Evolutionary conservation across 1,140 invertebrate genomes (phyloP).

Genomic region (Apis mellifera): Amel_HAv3.1 CM009942.2:112001-112500

Average conservation of each 20-base stretch:
- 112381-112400: conserved; percentile 35
- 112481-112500: conserved; percentile 20
- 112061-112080: conserved; percentile 42
- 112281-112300: conserved; percentile 29
- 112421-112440: conserved; percentile 21
- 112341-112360: conserved; percentile 28
- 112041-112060: conserved; percentile 9
- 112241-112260: conserved; percentile 42
- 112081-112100: conserved; percentile 10
- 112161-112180: conserved; percentile 40
- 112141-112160: conserved; percentile 24
- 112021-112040: conserved; percentile 48
- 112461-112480: background rate
- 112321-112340: background rate
- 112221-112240: conserved; percentile 33
- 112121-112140: conserved; percentile 45
- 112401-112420: conserved; percentile 11
- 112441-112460: conserved; percentile 41
- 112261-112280: conserved; percentile 22
- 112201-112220: conserved; percentile 36
- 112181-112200: conserved; percentile 18
- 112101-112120: conserved; percentile 47
- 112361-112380: too few species aligned
- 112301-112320: conserved; percentile 9
- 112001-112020: conserved; percentile 27